phyloP scores from a whole-genome alignment of 2,888 invertebrate genomes.

The Dicyrtoma fusca region DNA sequence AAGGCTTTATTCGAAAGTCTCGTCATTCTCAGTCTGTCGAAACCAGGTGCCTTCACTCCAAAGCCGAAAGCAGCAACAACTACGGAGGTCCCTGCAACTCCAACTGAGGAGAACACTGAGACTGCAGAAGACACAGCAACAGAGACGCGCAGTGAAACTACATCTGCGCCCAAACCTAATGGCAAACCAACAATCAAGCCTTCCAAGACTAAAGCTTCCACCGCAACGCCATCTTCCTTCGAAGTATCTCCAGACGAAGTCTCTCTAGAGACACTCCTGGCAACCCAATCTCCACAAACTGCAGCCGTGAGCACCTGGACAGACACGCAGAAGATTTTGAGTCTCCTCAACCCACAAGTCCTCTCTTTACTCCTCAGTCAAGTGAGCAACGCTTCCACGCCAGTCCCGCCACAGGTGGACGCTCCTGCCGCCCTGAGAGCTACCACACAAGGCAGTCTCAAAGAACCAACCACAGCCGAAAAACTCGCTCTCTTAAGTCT shows the following conservation, averaged over 20 bases:
- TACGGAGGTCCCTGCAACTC: not conserved
- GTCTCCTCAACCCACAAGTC: not conserved
- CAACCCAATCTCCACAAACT: not conserved
- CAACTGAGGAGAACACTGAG: no score
- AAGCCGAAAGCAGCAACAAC: not conserved
- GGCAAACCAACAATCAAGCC: not conserved
- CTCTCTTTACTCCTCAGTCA: not conserved
- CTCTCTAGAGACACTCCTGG: not conserved
- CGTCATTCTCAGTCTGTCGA: not conserved
- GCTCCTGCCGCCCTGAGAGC: no score
- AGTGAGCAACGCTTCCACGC: no score
- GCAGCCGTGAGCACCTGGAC: not conserved
- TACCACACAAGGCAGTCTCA: not conserved
- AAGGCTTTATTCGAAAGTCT: not conserved
- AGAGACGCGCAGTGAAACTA: no score
- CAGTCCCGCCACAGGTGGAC: no score
- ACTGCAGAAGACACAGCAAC: no score
- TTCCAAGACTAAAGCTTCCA: not conserved
- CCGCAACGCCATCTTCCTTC: no score
- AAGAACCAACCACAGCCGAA: not conserved
- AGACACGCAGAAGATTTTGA: not conserved
- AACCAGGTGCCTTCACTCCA: not conserved
- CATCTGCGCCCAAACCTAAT: no score
- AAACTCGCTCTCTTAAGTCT: not conserved
- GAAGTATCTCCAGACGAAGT: no score